A percentile compares a stretch with the other conserved stretches of the same genome.
These are phyloP conservation scores for Pocillopora damicornis DNA, from an alignment of 64 coral and sea anemone genomes.

Conservation along the genomic window DNA sequence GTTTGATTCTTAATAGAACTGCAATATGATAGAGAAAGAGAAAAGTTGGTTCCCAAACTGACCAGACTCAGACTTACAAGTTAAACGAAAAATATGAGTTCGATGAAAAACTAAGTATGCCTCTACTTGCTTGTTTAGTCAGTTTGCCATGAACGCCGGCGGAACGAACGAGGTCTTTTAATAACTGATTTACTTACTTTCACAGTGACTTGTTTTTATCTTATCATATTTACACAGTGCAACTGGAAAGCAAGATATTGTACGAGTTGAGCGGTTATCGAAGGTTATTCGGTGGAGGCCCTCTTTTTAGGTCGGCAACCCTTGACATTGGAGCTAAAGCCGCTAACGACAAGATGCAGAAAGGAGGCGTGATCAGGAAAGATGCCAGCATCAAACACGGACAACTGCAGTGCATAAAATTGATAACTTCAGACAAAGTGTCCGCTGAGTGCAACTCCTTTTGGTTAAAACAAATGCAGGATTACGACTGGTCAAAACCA, in stretches of 20 bases:
- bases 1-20: too few relatives aligned
- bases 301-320: neutral
- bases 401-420: constrained; percentile 25
- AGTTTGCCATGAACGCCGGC: too few relatives aligned
- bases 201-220: neutral
- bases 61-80: too few relatives aligned
- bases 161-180: too few relatives aligned
- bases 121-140: too few relatives aligned
- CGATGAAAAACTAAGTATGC: too few relatives aligned
- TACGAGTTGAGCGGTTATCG: constrained; percentile 11
- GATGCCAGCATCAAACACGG: constrained; percentile 48
- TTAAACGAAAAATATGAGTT: too few relatives aligned
- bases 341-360: constrained; percentile 26
- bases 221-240: neutral
- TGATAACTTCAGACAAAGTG: constrained; percentile 21
- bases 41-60: too few relatives aligned
- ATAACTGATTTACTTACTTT: neutral
- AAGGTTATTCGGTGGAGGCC: neutral
- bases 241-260: neutral
- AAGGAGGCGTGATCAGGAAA: neutral
- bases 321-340: constrained; percentile 43
- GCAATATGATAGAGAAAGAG: too few relatives aligned
- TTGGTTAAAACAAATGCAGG: constrained; percentile 27
- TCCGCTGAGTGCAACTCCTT: constrained; percentile 15
- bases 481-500: constrained; percentile 61